Conservation (phyloP, 2,113 vertebrate genomes). For the Sterna hirundo region DNA sequence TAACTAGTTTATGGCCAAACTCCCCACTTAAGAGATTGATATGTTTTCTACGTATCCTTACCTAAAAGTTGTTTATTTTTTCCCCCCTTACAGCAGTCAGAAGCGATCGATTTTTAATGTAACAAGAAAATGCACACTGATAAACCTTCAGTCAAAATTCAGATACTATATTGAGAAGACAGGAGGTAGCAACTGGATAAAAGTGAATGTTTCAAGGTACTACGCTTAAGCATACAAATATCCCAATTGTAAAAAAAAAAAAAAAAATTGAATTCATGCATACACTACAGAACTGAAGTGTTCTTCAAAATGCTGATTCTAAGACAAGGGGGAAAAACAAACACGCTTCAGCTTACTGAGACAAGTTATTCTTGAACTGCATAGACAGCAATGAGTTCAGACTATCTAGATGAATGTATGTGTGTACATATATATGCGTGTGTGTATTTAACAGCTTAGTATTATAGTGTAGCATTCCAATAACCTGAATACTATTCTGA, state of each 20-base stretch:
- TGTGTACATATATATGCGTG: too few species aligned
- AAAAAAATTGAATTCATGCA: background rate
- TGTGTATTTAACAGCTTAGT: background rate
- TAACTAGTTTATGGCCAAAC: background rate
- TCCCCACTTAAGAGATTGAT: background rate
- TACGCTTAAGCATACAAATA: background rate
- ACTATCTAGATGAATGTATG: background rate
- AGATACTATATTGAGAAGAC: background rate
- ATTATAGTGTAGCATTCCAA: background rate
- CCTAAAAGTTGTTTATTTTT: background rate
- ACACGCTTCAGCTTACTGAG: background rate
- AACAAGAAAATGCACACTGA: background rate
- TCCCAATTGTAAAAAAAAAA: background rate
- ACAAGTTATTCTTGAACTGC: background rate
- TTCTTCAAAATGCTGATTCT: background rate
- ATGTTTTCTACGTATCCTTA: background rate
- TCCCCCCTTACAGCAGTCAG: background rate
- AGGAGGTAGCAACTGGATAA: background rate
- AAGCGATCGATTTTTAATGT: background rate
- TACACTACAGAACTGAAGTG: background rate
- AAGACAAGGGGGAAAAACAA: background rate
- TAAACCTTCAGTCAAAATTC: background rate
- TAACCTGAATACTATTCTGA: background rate
- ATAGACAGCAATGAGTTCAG: background rate
- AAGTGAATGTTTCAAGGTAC: background rate